phyloP scores from a whole-genome alignment of 2,797 vertebrate genomes.

The Trachurus trachurus region DNA sequence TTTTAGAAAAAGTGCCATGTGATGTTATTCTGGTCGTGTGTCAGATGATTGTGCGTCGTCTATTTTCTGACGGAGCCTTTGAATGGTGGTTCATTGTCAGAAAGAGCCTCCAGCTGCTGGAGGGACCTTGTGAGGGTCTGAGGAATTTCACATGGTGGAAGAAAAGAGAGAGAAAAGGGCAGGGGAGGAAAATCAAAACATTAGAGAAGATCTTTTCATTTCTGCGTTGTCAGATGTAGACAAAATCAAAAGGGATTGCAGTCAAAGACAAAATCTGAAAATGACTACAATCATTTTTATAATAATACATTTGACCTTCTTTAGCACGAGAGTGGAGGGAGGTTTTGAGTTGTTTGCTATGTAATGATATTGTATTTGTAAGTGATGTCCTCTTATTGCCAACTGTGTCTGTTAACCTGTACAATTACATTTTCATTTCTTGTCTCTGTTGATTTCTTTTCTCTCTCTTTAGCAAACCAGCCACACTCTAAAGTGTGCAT shows the following conservation, averaged over 20 bases:
- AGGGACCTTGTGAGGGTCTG: conserved; percentile 62
- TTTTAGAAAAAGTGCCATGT: conserved; percentile 51
- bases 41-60: conserved; percentile 68
- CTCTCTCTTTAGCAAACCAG: conserved; percentile 88
- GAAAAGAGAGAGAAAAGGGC: conserved; percentile 19
- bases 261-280: neutral
- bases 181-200: conserved; percentile 4
- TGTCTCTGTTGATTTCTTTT: conserved; percentile 6
- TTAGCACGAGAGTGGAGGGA: neutral
- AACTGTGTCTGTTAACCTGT: conserved; percentile 9
- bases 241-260: neutral
- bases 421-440: neutral
- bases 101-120: conserved; percentile 47
- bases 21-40: conserved; percentile 70
- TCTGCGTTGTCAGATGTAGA: neutral
- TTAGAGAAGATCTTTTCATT: neutral
- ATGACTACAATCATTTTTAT: too few relatives aligned
- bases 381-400: neutral
- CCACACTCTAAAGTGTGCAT: conserved; percentile 90
- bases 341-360: neutral
- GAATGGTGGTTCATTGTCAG: conserved; percentile 68
- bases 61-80: conserved; percentile 47
- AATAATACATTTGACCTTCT: too few relatives aligned
- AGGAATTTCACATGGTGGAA: conserved; percentile 68
- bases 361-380: neutral